A percentile compares a stretch with the other conserved stretches of the same genome.
Evolutionary conservation across 2,888 invertebrate species (phyloP).

Genomic region (Rosalia funebris): DNA sequence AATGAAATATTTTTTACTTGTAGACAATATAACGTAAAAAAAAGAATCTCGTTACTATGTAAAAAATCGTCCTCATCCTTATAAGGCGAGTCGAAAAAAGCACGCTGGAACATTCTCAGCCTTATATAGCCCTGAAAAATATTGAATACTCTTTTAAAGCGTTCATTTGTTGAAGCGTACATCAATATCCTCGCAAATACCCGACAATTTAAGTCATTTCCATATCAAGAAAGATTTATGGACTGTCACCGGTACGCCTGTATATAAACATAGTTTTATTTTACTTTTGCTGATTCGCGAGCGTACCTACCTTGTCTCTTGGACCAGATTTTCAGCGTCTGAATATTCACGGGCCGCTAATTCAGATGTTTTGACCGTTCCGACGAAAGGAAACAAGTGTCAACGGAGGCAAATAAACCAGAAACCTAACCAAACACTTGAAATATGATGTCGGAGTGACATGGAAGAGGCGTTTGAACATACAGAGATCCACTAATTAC

Average conservation of each 20-base stretch:
- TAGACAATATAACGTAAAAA: too few species aligned
- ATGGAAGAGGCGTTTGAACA: conserved; percentile 6
- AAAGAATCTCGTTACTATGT: too few species aligned
- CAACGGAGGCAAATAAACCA: conserved; percentile 13
- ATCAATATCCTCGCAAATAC: background rate
- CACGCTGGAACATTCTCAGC: background rate
- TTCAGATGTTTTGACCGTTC: conserved; percentile 1
- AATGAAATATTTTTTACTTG: too few species aligned
- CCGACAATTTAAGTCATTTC: conserved; percentile 25
- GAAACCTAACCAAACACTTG: conserved; percentile 11
- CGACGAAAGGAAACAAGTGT: background rate
- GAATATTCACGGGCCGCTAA: background rate
- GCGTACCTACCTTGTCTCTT: background rate
- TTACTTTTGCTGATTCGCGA: background rate
- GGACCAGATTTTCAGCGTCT: background rate
- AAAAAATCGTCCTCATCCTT: background rate
- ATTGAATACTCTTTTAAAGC: background rate
- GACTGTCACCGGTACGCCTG: background rate
- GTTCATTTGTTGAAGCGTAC: background rate
- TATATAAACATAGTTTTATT: background rate
- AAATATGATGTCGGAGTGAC: background rate
- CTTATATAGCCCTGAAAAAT: background rate
- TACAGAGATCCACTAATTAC: conserved; percentile 2
- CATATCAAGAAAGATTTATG: conserved; percentile 25
- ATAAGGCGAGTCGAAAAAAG: background rate